Percentiles rank a stretch among this genome's conserved stretches.
Conservation (phyloP, 2,888 invertebrate genomes). For the Molanna angustata region DNA sequence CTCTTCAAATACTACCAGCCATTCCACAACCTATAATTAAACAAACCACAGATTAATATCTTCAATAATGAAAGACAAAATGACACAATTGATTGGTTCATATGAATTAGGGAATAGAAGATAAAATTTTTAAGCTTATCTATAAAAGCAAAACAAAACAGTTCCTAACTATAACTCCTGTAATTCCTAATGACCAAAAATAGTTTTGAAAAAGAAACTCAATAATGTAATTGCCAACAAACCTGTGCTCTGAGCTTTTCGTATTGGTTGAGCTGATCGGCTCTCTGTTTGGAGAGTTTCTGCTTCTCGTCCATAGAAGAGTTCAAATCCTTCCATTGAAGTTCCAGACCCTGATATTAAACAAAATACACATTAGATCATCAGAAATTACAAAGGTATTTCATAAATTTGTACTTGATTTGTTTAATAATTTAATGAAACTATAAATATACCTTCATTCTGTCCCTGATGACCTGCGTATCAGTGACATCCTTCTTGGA, state of each 20-base stretch:
- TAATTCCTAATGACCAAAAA: too few species aligned
- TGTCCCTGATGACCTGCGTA: slow-evolving; percentile 77
- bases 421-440: too few species aligned
- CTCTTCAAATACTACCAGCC: slow-evolving; percentile 80
- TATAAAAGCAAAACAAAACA: background rate
- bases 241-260: slow-evolving; percentile 78
- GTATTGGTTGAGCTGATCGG: slow-evolving; percentile 83
- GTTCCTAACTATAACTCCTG: too few species aligned
- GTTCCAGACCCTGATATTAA: slow-evolving; percentile 67
- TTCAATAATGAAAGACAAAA: background rate
- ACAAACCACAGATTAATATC: too few species aligned
- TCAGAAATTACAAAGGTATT: too few species aligned
- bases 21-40: slow-evolving; percentile 64
- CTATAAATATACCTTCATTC: slow-evolving; percentile 61
- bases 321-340: slow-evolving; percentile 86
- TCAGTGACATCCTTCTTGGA: slow-evolving; percentile 87
- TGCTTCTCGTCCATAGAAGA: slow-evolving; percentile 80
- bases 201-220: too few species aligned
- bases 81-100: background rate
- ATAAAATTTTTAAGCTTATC: too few species aligned
- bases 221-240: slow-evolving; percentile 21
- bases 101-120: too few species aligned
- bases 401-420: too few species aligned
- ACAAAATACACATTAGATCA: too few species aligned
- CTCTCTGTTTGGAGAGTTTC: slow-evolving; percentile 76